Percentiles rank a stretch among this genome's conserved stretches.
These are phyloP conservation scores for Zingel zingel DNA, from an alignment of 2,113 vertebrate species.

Conservation along the genomic window DNA sequence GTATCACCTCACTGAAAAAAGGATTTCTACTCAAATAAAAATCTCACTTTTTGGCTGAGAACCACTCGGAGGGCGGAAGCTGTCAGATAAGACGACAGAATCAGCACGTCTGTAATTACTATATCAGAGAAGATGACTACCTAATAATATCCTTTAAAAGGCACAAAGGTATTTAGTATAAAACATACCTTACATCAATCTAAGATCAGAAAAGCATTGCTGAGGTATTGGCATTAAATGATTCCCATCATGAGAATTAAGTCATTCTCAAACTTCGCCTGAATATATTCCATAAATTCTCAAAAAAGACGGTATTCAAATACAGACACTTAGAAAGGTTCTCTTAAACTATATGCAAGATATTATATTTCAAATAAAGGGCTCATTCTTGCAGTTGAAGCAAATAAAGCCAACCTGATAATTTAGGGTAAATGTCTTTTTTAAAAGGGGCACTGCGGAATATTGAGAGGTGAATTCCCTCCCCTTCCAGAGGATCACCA, in stretches of 20 bases:
- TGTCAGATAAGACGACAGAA: background rate
- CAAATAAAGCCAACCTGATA: background rate
- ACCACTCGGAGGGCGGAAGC: background rate
- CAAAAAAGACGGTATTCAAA: background rate
- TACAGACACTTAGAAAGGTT: background rate
- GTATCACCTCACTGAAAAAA: background rate
- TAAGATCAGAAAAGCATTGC: background rate
- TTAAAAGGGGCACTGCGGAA: too few species aligned
- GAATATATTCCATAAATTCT: background rate
- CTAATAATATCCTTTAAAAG: constrained; percentile 5
- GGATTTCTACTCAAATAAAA: background rate
- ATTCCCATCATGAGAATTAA: background rate
- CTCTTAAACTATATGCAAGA: too few species aligned
- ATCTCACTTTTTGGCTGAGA: background rate
- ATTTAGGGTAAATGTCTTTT: background rate
- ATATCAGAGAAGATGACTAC: background rate
- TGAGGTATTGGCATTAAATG: background rate
- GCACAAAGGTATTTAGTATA: background rate
- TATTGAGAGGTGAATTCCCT: too few species aligned
- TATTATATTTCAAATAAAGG: background rate
- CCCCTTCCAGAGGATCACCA: too few species aligned
- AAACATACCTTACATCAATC: background rate
- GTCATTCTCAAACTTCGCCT: background rate
- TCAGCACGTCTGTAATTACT: constrained; percentile 24
- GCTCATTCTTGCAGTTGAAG: background rate